Conservation (phyloP, 2,113 vertebrate genomes). For the Puffinus mauretanicus region DNA sequence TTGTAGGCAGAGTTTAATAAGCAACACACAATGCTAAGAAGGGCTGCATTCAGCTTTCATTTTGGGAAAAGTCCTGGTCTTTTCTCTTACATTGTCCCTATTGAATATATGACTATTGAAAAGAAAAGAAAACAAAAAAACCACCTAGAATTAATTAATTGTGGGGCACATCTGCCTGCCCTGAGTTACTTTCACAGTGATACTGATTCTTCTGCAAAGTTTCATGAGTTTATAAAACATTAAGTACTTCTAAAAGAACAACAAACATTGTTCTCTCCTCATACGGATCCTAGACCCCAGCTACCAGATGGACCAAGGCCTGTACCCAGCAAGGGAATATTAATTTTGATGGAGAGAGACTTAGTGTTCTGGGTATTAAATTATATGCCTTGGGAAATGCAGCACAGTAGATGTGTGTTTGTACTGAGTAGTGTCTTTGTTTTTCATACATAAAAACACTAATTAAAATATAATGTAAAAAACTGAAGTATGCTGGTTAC, state of each 20-base stretch:
- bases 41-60: background rate
- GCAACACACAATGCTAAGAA: rapidly evolving
- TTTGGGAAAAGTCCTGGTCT: background rate
- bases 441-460: conserved; percentile 26
- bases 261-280: conserved; percentile 11
- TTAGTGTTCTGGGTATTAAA: conserved; percentile 20
- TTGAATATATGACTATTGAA: background rate
- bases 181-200: background rate
- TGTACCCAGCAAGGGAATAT: background rate
- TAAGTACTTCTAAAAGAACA: background rate
- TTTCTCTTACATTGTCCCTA: background rate
- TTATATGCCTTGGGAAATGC: conserved; percentile 17
- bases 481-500: background rate
- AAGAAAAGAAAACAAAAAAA: background rate
- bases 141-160: background rate
- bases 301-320: conserved; percentile 20
- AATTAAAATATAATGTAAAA: conserved; percentile 63
- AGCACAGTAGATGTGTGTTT: conserved; percentile 21
- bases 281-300: background rate
- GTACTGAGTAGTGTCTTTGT: conserved; percentile 48
- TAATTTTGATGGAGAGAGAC: conserved; percentile 19
- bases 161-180: background rate
- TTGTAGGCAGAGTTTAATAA: rapidly evolving
- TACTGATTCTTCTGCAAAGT: background rate
- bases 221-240: conserved; percentile 21